phyloP scores from a whole-genome alignment of 1,140 invertebrate genomes.

The Berghia stephanieae region DNA sequence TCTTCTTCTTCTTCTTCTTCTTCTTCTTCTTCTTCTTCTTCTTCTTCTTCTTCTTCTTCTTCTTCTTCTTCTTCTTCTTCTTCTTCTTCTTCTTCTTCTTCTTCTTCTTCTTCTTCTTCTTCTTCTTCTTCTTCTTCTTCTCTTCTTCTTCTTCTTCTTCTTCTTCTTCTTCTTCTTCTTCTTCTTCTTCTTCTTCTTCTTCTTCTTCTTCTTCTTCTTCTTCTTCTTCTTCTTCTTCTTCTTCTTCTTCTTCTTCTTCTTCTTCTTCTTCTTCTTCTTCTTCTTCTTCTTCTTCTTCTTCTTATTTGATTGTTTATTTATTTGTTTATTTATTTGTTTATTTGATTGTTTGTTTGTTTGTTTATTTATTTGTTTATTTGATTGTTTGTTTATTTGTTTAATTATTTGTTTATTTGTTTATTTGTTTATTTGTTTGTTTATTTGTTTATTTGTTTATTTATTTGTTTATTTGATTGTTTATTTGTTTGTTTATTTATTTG shows the following conservation, averaged over 20 bases:
- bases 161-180: neutral
- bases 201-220: neutral
- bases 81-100: slow-evolving; percentile 26
- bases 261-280: neutral
- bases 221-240: slow-evolving; percentile 13
- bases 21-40: slow-evolving; percentile 29
- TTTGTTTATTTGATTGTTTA: too few relatives aligned
- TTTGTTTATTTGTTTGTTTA: too few relatives aligned
- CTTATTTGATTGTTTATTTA: too few relatives aligned
- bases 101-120: slow-evolving; percentile 19
- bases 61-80: slow-evolving; percentile 21
- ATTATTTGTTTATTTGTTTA: too few relatives aligned
- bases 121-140: neutral
- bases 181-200: too few relatives aligned
- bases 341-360: too few relatives aligned
- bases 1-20: slow-evolving; percentile 11
- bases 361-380: too few relatives aligned
- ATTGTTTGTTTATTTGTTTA: too few relatives aligned
- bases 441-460: too few relatives aligned
- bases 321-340: too few relatives aligned
- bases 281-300: neutral
- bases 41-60: slow-evolving; percentile 19
- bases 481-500: too few relatives aligned
- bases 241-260: neutral
- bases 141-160: neutral